Base-by-base conservation (phyloP, 1,140 invertebrate species). In the Orussus abietinus region DNA sequence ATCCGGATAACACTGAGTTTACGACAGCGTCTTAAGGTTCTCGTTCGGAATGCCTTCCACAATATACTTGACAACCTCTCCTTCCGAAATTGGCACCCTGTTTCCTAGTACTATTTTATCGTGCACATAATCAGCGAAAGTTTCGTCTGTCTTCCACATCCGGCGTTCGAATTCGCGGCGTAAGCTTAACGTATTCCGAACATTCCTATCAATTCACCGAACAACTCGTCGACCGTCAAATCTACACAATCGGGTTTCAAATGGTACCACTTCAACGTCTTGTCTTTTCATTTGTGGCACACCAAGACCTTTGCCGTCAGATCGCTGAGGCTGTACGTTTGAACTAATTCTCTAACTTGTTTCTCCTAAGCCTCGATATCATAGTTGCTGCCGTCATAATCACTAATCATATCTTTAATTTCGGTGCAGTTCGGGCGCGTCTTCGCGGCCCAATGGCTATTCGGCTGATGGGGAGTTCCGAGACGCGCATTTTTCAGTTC, bases 31-130 rank as follows among this genome's bases (percentile, higher is more conserved):
- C 7, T 35, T 38, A 7, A 53, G 38, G 19, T 13, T 14, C 1
- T 5, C 4, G 11, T 52, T 39, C 2, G 42, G 33, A 29, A 63
- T 55, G 5, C 61, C 59, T 43, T 66, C 61, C 9, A 62, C 51
- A 2, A 61, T 12, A 12, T 59, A 59, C 14, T 61, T 51, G 2
- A 63, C 46, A 18, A 57, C 26, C 5, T 59, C 59, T 2, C 38
- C 28, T 18, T 52, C 48, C 1, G 40, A 20, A 2, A 63, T 33
- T 10, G 40, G 40, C 7, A 59, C 35, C 19, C 45, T 21, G 22
- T 62, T 61, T 7, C 39, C 56, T 6, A 61, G 32, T 2, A 57
- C 42, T 7, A 60, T 34, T 30, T 63, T 61, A 4, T 54, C 58
- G 18, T 57, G 53, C 18, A 34, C 57, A 37, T 64, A 60, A 13